Conservation (phyloP, 2,797 vertebrate genomes). For the Pseudochromis fuscus region DNA sequence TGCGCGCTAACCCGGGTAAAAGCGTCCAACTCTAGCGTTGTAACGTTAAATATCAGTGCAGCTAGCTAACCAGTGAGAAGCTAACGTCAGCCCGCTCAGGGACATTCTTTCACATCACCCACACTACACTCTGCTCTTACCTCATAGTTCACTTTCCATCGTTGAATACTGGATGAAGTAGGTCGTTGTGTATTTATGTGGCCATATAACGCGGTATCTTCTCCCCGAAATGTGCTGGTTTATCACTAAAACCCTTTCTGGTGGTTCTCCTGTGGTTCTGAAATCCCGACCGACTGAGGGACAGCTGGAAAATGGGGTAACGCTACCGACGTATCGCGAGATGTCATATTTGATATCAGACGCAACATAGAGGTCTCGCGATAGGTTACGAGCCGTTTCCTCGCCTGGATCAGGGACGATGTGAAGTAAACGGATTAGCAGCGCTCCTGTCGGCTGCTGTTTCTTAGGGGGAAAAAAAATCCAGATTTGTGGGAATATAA, state of each 20-base stretch:
- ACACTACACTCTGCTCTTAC: slow-evolving; percentile 71
- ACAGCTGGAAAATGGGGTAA: slow-evolving; percentile 84
- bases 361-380: slow-evolving; percentile 40
- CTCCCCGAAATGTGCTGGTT: slow-evolving; percentile 34
- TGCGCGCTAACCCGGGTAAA: not conserved
- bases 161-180: slow-evolving; percentile 26
- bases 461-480: not conserved
- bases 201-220: slow-evolving; percentile 24
- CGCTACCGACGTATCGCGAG: slow-evolving; percentile 72
- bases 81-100: slow-evolving; percentile 75
- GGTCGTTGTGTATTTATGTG: slow-evolving; percentile 27
- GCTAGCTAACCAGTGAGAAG: slow-evolving; percentile 68
- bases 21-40: not conserved
- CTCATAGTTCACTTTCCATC: slow-evolving; percentile 85
- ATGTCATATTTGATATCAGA: accelerated
- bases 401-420: not conserved
- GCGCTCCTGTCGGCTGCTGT: slow-evolving; percentile 19
- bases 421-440: slow-evolving; percentile 25
- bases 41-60: slow-evolving; percentile 13
- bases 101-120: slow-evolving; percentile 71
- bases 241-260: slow-evolving; percentile 65
- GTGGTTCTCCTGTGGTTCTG: slow-evolving; percentile 69
- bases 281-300: slow-evolving; percentile 75
- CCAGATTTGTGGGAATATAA: too few relatives aligned
- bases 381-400: not conserved